Conservation (phyloP, 2,888 invertebrate species). For the Pachliopta kotzebuea region DNA sequence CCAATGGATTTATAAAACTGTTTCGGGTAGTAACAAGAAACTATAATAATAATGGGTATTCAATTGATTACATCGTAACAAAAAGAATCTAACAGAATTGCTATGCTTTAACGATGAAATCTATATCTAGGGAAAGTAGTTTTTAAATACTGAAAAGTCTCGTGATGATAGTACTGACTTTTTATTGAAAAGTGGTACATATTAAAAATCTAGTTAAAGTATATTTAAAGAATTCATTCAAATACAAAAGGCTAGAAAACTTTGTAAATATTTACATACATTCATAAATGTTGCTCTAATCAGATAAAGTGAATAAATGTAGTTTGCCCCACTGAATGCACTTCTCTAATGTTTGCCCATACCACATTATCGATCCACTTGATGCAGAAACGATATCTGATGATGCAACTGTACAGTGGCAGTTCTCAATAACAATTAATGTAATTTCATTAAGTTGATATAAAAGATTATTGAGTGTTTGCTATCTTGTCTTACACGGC, state of each 20-base stretch:
- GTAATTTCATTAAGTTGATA: conserved; percentile 23
- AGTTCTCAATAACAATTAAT: conserved; percentile 26
- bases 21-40: too few species aligned
- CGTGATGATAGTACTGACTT: too few species aligned
- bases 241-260: background rate
- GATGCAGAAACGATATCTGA: conserved; percentile 32
- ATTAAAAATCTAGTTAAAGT: too few species aligned
- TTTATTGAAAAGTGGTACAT: too few species aligned
- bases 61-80: too few species aligned
- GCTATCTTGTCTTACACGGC: conserved; percentile 19
- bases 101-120: too few species aligned
- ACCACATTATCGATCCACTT: conserved; percentile 41
- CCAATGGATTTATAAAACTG: too few species aligned
- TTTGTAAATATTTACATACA: conserved; percentile 29
- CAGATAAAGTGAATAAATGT: conserved; percentile 52
- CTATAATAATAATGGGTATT: too few species aligned
- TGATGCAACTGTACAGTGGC: conserved; percentile 33
- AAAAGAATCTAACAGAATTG: too few species aligned
- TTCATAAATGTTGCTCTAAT: conserved; percentile 35
- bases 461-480: conserved; percentile 24
- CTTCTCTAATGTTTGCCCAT: conserved; percentile 35
- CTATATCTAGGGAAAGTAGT: too few species aligned
- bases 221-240: background rate
- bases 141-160: too few species aligned
- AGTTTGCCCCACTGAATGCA: conserved; percentile 40